phyloP scores from a whole-genome alignment of 1,140 invertebrate species.

The Gerris buenoi region DNA sequence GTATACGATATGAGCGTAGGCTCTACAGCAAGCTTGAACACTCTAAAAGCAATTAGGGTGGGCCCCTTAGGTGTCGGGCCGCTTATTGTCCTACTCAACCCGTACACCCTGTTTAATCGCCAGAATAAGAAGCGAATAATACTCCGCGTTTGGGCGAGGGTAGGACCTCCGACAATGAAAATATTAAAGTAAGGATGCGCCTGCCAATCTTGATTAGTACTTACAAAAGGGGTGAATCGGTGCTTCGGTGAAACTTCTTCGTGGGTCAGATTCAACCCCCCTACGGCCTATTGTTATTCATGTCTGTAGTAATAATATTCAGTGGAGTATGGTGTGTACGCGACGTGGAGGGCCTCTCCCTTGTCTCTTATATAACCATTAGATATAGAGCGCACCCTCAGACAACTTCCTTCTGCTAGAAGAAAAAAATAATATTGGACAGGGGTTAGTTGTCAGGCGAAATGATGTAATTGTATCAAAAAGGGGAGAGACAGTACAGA shows the following conservation, averaged over 20 bases:
- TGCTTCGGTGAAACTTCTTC: not conserved
- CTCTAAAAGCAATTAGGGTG: not conserved
- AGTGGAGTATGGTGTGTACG: not conserved
- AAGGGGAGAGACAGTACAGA: not conserved
- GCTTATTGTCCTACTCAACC: not conserved
- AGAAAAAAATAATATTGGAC: not conserved
- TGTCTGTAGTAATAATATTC: conserved; percentile 4
- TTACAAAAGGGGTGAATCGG: not conserved
- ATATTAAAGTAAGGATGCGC: conserved; percentile 5
- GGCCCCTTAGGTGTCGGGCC: not conserved
- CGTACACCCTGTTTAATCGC: not conserved
- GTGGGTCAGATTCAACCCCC: not conserved
- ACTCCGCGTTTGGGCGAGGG: not conserved
- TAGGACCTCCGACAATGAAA: not conserved
- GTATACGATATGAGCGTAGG: too few relatives aligned
- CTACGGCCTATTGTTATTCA: not conserved
- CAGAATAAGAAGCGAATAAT: not conserved
- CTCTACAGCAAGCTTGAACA: not conserved
- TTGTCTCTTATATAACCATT: not conserved
- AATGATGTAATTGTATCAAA: not conserved
- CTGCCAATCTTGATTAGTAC: conserved; percentile 6
- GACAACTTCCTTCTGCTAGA: not conserved
- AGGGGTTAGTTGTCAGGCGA: not conserved
- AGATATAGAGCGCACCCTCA: not conserved
- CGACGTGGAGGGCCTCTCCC: not conserved